Evolutionary conservation across 2,888 invertebrate genomes (phyloP).

Genomic region (Chalcosyrphus nemorum): DNA sequence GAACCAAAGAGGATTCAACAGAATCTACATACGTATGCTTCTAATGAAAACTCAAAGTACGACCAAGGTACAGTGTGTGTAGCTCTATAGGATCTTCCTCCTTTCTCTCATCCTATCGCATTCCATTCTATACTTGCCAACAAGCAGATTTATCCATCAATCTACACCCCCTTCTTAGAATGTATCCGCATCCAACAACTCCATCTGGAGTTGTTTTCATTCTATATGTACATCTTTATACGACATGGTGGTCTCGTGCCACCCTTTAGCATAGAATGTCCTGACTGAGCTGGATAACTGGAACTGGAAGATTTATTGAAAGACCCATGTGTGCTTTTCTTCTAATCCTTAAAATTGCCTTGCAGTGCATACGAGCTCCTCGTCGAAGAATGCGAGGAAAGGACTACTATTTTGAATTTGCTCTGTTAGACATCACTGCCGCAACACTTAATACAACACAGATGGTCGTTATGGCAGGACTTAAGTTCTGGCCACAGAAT

Average conservation of each 20-base stretch:
- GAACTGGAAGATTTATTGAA: conserved; percentile 52
- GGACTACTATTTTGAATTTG: too few species aligned
- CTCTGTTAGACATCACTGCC: conserved; percentile 40
- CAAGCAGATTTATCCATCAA: conserved; percentile 38
- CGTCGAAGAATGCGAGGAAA: conserved; percentile 31
- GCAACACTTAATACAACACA: conserved; percentile 60
- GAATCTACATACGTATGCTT: conserved; percentile 35
- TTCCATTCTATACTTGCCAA: conserved; percentile 32
- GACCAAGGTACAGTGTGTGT: not conserved
- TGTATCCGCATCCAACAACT: not conserved
- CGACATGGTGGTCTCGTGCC: conserved; percentile 3
- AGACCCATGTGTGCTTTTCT: conserved; percentile 57
- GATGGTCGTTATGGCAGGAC: conserved; percentile 41
- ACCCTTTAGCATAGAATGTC: not conserved
- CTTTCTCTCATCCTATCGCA: not conserved
- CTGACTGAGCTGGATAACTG: not conserved
- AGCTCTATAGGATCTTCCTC: conserved; percentile 13
- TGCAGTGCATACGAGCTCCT: conserved; percentile 26
- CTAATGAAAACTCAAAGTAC: conserved; percentile 34
- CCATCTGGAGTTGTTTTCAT: conserved; percentile 1
- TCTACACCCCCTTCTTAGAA: not conserved
- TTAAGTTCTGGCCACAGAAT: conserved; percentile 14
- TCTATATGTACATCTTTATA: not conserved
- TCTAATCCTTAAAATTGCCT: conserved; percentile 65
- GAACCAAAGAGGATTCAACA: conserved; percentile 9